phyloP scores from a whole-genome alignment of 35 echinoderm and acorn worm genomes.

The Anneissia japonica region DNA sequence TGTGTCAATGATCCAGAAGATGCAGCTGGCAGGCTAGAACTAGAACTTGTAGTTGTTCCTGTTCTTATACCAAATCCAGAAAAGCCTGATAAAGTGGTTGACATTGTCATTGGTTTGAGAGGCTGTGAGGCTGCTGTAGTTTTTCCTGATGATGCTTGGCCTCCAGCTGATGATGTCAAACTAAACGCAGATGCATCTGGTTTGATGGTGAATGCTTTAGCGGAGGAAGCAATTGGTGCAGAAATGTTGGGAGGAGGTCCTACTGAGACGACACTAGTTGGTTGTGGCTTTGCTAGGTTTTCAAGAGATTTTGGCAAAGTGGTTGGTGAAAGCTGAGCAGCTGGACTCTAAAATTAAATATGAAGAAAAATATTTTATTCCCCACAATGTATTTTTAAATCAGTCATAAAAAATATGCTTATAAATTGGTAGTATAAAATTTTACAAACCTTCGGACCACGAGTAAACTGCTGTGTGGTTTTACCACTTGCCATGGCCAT shows the following conservation, averaged over 20 bases:
- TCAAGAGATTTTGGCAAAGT: conserved; percentile 5
- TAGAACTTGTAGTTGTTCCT: background rate
- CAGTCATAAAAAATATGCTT: background rate
- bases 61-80: background rate
- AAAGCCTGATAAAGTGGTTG: too few relatives aligned
- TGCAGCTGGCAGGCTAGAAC: background rate
- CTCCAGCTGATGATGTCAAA: background rate
- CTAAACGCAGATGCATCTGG: conserved; percentile 9
- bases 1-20: background rate
- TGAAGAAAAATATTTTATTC: background rate
- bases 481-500: conserved; percentile 69
- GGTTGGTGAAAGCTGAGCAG: background rate
- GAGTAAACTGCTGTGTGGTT: conserved; percentile 24
- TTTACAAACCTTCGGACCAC: background rate
- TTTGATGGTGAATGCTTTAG: background rate
- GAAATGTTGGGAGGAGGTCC: conserved; percentile 1
- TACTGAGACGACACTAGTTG: conserved; percentile 31
- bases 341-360: background rate
- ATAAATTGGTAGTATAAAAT: background rate
- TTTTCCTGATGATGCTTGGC: background rate
- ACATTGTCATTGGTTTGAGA: background rate
- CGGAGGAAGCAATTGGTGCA: background rate
- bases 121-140: background rate
- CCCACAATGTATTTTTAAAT: background rate
- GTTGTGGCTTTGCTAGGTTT: background rate